Conservation (phyloP, 2,888 invertebrate genomes). For the Noctua comes region DNA sequence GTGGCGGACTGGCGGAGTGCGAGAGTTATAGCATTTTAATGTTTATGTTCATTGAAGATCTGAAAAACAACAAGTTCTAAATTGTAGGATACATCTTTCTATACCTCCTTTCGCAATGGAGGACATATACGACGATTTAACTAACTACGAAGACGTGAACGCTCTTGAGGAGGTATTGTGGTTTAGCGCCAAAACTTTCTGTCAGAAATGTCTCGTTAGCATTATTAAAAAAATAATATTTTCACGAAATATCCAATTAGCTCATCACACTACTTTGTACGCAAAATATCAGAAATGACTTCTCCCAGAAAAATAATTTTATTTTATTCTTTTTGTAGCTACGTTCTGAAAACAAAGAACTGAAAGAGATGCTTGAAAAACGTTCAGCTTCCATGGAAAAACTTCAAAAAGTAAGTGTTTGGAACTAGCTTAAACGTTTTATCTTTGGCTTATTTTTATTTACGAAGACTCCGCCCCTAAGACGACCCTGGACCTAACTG, state of each 20-base stretch:
- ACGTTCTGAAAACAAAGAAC: constrained; percentile 79
- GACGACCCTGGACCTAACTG: neutral
- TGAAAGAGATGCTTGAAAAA: constrained; percentile 80
- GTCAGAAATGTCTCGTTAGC: constrained; percentile 18
- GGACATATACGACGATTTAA: constrained; percentile 81
- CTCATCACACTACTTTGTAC: neutral
- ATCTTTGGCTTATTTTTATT: neutral
- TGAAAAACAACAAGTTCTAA: neutral
- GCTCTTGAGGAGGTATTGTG: constrained; percentile 78
- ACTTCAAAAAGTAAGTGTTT: constrained; percentile 83
- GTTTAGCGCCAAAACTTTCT: constrained; percentile 83
- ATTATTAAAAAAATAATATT: neutral
- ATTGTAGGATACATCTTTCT: neutral
- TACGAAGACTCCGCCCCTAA: neutral
- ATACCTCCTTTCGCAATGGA: constrained; percentile 73
- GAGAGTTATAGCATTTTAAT: neutral
- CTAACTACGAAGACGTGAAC: constrained; percentile 82
- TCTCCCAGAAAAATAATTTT: neutral
- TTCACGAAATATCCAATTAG: neutral
- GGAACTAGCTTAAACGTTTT: neutral
- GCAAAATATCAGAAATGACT: neutral
- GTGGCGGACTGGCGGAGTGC: neutral
- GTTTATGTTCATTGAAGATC: neutral
- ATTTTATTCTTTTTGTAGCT: constrained; percentile 74
- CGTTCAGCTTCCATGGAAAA: constrained; percentile 74